Evolutionary conservation across 2,113 vertebrate genomes (phyloP).

Genomic region (Lagopus muta): DNA sequence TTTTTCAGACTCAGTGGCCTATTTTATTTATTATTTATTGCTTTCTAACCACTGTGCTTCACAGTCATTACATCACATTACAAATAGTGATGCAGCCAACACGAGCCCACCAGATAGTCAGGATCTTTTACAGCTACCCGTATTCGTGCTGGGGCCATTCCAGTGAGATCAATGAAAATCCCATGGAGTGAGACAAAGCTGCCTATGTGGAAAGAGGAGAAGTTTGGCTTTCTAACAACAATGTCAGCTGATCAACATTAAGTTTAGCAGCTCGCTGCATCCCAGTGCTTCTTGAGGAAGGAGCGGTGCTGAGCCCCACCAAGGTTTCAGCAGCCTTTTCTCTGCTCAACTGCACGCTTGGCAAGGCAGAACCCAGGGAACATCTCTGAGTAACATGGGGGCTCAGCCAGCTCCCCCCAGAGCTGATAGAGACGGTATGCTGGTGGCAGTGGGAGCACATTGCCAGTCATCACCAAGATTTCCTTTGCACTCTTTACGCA

Average conservation of each 20-base stretch:
- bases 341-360: fast-evolving
- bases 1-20: neutral
- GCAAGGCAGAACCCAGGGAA: neutral
- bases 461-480: neutral
- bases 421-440: fast-evolving
- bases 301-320: neutral
- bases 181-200: neutral
- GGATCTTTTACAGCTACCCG: neutral
- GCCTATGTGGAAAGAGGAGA: neutral
- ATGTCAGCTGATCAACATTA: neutral
- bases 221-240: fast-evolving
- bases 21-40: neutral
- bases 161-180: neutral
- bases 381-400: fast-evolving
- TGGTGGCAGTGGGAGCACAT: neutral
- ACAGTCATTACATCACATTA: neutral
- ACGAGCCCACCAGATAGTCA: fast-evolving
- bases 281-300: fast-evolving
- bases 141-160: neutral
- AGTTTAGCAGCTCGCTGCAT: neutral
- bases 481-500: fast-evolving
- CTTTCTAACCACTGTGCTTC: neutral
- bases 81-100: neutral
- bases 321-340: neutral
- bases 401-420: neutral